Evolutionary conservation across 2,797 vertebrate genomes (phyloP), one percentile per base, ranked within the genome.

Genomic region (Acanthopagrus latus): DNA sequence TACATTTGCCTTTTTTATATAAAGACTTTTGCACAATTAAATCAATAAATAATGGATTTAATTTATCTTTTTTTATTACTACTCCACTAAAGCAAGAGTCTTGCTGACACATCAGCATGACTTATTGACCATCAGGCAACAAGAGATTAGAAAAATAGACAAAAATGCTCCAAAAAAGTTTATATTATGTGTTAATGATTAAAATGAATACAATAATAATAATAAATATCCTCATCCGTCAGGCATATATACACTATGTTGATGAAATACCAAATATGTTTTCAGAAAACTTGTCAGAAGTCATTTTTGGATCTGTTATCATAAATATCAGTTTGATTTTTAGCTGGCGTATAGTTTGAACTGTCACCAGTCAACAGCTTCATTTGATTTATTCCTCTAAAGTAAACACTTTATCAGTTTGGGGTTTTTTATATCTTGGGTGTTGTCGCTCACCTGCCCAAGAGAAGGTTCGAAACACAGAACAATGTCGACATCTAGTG

Each of bases 401-500:
- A 43, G 7, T 21, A 0, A n/a, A 54, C 27, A 41, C 7, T 25
- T 63, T 1, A 18, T 16, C 3, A 67, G 7, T 9, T 56, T 2
- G 27, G 5, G 6, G 18, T 16, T n/a, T 62, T 27, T 70, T 29
- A 3, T 17, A 18, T 18, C 9, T 23, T 29, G 18, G 7, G 5
- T 38, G 16, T 57, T 17, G 47, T 0, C 7, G 2, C 29, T 23
- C 12, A 13, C 18, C 5, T 38, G 13, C 21, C 10, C 2, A 3
- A 72, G 4, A 56, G 0, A 18, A 18, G 4, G 27, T 25, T 59
- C 2, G 5, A 18, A 4, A 21, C 3, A 58, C 33, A 18, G 16
- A 55, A 18, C 38, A 71, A 64, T 82, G 77, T 66, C 59, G 55
- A 29, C 86, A 75, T 76, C 85, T 64, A 60, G 77, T 85, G 89